phyloP scores from a whole-genome alignment of 1,140 invertebrate genomes.

The Babylonia areolata region DNA sequence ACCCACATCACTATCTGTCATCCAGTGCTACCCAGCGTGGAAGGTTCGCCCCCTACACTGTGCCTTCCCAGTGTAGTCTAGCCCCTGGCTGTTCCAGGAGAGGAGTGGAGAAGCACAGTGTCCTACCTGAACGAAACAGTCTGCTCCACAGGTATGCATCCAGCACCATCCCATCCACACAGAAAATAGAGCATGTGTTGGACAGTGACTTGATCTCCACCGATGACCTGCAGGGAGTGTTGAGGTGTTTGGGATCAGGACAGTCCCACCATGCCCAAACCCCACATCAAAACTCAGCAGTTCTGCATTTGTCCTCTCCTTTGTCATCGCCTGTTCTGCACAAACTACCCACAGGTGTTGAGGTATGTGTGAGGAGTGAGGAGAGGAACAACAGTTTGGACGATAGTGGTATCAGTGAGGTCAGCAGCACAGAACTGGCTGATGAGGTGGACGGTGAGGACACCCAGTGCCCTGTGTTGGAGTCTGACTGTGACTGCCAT shows the following conservation, averaged over 20 bases:
- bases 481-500: neutral
- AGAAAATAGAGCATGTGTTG: neutral
- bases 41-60: neutral
- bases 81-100: neutral
- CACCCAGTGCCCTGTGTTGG: neutral
- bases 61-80: neutral
- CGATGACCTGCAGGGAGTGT: neutral
- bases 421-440: neutral
- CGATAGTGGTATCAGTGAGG: constrained; percentile 2
- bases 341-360: neutral
- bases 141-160: neutral
- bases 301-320: neutral
- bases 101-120: neutral
- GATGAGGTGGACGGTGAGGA: constrained; percentile 9
- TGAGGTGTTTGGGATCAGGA: neutral
- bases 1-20: neutral
- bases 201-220: neutral
- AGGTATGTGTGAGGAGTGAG: neutral
- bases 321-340: neutral
- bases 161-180: neutral
- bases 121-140: neutral
- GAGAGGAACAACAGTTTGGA: neutral
- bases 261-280: neutral
- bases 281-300: neutral
- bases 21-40: neutral